These are phyloP conservation scores for Prochilodus magdalenae DNA, from an alignment of 2,113 vertebrate genomes.

Conservation along the genomic window DNA sequence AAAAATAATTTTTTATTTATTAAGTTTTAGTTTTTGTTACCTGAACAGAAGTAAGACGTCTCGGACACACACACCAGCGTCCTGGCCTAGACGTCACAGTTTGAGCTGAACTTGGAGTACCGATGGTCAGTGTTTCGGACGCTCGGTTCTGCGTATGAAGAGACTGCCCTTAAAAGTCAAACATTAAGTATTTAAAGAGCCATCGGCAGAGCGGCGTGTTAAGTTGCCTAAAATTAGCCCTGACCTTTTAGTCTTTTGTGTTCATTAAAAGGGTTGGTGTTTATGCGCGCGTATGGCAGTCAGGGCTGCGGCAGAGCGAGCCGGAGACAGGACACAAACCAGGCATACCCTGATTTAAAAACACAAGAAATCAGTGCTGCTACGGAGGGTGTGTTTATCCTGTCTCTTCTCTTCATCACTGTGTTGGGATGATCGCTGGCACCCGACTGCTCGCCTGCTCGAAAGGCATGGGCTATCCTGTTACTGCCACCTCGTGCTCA, in stretches of 20 bases:
- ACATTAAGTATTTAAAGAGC: slow-evolving; percentile 18
- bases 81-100: too few species aligned
- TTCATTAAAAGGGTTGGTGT: not conserved
- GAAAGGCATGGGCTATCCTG: not conserved
- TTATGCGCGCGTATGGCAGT: not conserved
- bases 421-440: not conserved
- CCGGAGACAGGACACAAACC: not conserved
- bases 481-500: slow-evolving; percentile 18
- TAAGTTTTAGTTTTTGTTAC: too few species aligned
- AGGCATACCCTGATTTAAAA: not conserved
- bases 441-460: too few species aligned
- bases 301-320: not conserved
- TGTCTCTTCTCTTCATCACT: not conserved
- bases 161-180: slow-evolving; percentile 1
- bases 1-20: too few species aligned
- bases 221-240: slow-evolving; percentile 16
- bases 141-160: not conserved
- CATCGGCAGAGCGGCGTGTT: not conserved
- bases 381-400: not conserved
- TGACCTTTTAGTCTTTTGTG: slow-evolving; percentile 15
- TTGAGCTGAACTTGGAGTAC: too few species aligned
- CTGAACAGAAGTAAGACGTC: too few species aligned
- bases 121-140: too few species aligned
- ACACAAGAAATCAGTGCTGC: not conserved
- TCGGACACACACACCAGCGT: too few species aligned